A percentile compares a stretch with the other conserved stretches of the same genome.
These are phyloP conservation scores for Epinephelus lanceolatus DNA, from an alignment of 2,113 vertebrate genomes.

Conservation along the genomic window DNA sequence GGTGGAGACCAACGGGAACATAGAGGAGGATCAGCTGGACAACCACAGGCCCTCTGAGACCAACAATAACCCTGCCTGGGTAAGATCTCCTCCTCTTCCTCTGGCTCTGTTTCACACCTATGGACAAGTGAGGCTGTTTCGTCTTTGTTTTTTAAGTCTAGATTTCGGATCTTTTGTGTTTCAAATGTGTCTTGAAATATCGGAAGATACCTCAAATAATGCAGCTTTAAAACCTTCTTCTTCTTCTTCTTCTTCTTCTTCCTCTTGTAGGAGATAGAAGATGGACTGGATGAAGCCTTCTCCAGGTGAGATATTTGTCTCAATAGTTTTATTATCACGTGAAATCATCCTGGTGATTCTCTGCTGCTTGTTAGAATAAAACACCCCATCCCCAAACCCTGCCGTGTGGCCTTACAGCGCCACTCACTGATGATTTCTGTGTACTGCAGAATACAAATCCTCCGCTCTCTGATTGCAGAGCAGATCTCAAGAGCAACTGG, in stretches of 20 bases:
- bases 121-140: background rate
- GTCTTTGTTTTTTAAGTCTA: too few species aligned
- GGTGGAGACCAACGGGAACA: constrained; percentile 73
- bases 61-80: constrained; percentile 86
- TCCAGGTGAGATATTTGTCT: constrained; percentile 88
- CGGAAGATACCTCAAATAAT: background rate
- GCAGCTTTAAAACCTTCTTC: background rate
- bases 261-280: constrained; percentile 88
- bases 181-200: background rate
- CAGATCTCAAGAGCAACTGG: background rate
- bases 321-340: background rate
- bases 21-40: constrained; percentile 66
- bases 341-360: constrained; percentile 8
- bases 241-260: constrained; percentile 4
- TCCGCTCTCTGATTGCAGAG: background rate
- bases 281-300: constrained; percentile 94
- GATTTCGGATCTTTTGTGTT: background rate
- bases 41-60: constrained; percentile 73
- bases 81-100: constrained; percentile 65
- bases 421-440: constrained; percentile 46
- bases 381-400: background rate
- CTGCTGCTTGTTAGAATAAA: constrained; percentile 22
- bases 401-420: constrained; percentile 7
- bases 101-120: background rate
- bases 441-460: constrained; percentile 35